Evolutionary conservation across 2,113 vertebrate genomes (phyloP).

Genomic region (Bubo scandiacus): DNA sequence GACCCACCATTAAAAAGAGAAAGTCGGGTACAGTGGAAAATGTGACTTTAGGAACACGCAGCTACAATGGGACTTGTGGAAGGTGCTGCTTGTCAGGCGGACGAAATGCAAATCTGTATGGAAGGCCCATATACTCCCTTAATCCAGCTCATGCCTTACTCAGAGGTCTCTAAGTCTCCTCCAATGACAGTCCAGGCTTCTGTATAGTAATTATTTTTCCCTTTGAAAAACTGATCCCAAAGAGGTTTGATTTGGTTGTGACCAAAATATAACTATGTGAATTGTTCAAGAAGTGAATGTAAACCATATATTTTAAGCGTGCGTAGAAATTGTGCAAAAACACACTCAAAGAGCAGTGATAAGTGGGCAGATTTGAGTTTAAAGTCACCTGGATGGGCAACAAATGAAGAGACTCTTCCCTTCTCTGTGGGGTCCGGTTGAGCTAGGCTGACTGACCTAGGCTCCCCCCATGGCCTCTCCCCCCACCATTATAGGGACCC

Average conservation of each 20-base stretch:
- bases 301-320: neutral
- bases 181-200: neutral
- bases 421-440: neutral
- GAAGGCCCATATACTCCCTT: neutral
- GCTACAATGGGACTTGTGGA: neutral
- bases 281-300: neutral
- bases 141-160: neutral
- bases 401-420: neutral
- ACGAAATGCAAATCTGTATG: neutral
- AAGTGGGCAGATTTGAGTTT: neutral
- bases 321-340: neutral
- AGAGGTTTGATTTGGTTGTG: neutral
- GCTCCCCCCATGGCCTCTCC: too few relatives aligned
- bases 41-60: neutral
- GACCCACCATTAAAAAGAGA: neutral
- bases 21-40: neutral
- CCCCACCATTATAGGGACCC: neutral
- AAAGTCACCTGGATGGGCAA: neutral
- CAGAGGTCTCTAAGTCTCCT: neutral
- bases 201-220: neutral
- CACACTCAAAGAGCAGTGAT: neutral
- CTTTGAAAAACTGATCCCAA: slow-evolving; percentile 1
- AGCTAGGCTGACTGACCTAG: neutral
- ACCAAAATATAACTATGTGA: neutral
- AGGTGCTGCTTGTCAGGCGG: neutral